Base-by-base conservation (phyloP, 2,113 vertebrate species). In the Myotis brandtii region DNA sequence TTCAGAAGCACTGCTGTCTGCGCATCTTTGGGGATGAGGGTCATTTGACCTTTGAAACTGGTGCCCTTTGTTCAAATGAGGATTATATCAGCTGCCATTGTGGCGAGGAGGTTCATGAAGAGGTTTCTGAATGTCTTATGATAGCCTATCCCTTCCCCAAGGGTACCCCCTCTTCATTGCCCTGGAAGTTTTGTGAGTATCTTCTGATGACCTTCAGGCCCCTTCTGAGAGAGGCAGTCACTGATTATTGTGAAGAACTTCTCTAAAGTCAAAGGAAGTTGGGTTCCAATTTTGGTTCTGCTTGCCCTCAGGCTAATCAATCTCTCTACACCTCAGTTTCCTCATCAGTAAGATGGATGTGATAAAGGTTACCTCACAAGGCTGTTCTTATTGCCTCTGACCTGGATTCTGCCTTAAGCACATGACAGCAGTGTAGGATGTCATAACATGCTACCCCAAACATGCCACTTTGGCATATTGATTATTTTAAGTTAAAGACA, bases 401-500 rank as follows among this genome's bases (percentile, higher is more conserved):
- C 20, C 32, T 89, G 79, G 70, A 7, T 73, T 30, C 7, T 95
- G 13, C 8, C 69, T 25, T 37, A 43, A 14, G n/a, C 30, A 12
- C 43, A 9, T 52, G n/a, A 77, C 82, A 20, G 30, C 48, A 52
- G 13, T 23, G 3, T 27, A 25, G 23, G 30, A 4, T 27, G 23
- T 66, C 40, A 62, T 50, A 72, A 32, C 66, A 34, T 27, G 16
- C 62, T 46, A 59, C 30, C 9, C 50, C 40, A 9, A 43, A 66
- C 27, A 50, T 14, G 23, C 59, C 48, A 34, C 18, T 66, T 84
- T 14, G 67, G 52, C 23, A 32, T 62, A 54, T 43, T 37, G 43
- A 76, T 82, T 73, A 40, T 86, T 92, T 89, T 92, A 54, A 84
- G 37, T 62, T 56, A 66, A 85, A 87, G 72, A 59, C 46, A 48